Evolutionary conservation across 2,113 vertebrate genomes (phyloP).

Genomic region (Lycaon pictus): DNA sequence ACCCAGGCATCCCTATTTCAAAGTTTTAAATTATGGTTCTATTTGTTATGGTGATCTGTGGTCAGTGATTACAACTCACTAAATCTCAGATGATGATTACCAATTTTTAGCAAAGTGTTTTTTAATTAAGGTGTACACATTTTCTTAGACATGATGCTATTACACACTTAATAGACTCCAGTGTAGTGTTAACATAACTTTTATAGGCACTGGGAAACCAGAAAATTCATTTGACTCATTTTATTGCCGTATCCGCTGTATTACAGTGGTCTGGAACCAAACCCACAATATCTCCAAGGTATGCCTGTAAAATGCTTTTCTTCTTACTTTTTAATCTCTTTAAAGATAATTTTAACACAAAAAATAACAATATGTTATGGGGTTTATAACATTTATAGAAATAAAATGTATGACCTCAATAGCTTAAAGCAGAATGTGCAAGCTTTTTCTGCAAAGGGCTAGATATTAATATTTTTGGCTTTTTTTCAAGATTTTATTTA

Average conservation of each 20-base stretch:
- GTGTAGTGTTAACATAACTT: not conserved
- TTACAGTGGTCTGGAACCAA: not conserved
- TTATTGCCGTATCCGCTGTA: not conserved
- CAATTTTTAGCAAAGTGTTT: not conserved
- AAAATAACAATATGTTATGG: not conserved
- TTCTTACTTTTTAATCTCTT: not conserved
- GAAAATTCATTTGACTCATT: not conserved
- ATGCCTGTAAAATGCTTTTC: not conserved
- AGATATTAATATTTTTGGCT: not conserved
- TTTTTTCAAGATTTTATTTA: not conserved
- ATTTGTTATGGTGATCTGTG: not conserved
- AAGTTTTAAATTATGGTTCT: not conserved
- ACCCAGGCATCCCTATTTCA: not conserved
- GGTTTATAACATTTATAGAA: not conserved
- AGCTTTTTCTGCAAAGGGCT: not conserved
- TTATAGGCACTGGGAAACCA: not conserved
- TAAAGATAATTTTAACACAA: not conserved
- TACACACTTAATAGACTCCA: not conserved
- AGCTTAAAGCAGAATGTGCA: not conserved
- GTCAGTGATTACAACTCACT: not conserved
- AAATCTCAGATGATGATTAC: not conserved
- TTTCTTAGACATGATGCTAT: not conserved
- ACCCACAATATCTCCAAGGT: not conserved
- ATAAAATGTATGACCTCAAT: not conserved
- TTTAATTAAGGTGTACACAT: not conserved